These are phyloP conservation scores for Neostethus bicornis DNA, from an alignment of 2,797 vertebrate species.

Conservation along the genomic window DNA sequence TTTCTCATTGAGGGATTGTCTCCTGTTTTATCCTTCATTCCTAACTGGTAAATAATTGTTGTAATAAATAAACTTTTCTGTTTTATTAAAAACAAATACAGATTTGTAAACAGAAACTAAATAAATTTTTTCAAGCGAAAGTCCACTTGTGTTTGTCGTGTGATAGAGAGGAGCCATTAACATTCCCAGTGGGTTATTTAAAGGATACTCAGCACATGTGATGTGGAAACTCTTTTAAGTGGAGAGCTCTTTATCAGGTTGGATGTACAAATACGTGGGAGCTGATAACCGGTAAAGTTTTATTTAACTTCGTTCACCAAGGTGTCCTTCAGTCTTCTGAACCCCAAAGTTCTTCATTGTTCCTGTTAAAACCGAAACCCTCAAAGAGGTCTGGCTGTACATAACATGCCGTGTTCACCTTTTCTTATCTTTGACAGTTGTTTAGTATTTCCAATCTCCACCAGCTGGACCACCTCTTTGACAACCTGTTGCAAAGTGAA, in stretches of 20 bases:
- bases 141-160: slow-evolving; percentile 42
- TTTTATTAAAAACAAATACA: slow-evolving; percentile 72
- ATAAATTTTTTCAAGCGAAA: slow-evolving; percentile 69
- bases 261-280: slow-evolving; percentile 50
- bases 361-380: slow-evolving; percentile 21
- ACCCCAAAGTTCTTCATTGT: slow-evolving; percentile 19
- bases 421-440: slow-evolving; percentile 81
- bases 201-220: slow-evolving; percentile 41
- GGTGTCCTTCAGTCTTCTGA: slow-evolving; percentile 35
- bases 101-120: slow-evolving; percentile 73
- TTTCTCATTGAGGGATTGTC: slow-evolving; percentile 53
- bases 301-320: slow-evolving; percentile 29
- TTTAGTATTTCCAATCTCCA: slow-evolving; percentile 75
- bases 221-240: slow-evolving; percentile 65
- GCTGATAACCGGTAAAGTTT: slow-evolving; percentile 42
- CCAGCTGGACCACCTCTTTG: slow-evolving; percentile 77
- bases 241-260: slow-evolving; percentile 49
- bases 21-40: slow-evolving; percentile 58
- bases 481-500: slow-evolving; percentile 67
- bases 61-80: slow-evolving; percentile 57
- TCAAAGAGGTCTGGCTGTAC: slow-evolving; percentile 40
- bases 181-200: slow-evolving; percentile 69
- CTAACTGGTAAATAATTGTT: slow-evolving; percentile 63
- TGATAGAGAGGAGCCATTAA: slow-evolving; percentile 42
- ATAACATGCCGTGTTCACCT: slow-evolving; percentile 56